These are phyloP conservation scores for Xenops minutus DNA, from an alignment of 2,797 vertebrate species.

Conservation along the genomic window DNA sequence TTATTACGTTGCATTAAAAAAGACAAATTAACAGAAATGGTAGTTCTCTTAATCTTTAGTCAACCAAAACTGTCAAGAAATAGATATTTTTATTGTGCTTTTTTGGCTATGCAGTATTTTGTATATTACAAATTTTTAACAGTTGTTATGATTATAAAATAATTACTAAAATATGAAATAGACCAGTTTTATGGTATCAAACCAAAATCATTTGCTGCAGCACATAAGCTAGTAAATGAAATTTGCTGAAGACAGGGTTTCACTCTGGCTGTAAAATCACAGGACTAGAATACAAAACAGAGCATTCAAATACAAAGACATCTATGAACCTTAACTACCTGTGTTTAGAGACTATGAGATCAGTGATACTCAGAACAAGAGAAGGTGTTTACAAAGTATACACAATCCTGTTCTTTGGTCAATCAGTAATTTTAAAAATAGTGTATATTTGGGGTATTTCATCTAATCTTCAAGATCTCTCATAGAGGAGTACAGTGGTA, in stretches of 20 bases:
- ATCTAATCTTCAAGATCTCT: not conserved
- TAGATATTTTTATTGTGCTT: not conserved
- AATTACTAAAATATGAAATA: not conserved
- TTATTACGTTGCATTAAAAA: not conserved
- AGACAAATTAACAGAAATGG: not conserved
- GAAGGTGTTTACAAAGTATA: not conserved
- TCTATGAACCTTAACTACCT: not conserved
- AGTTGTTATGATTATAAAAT: not conserved
- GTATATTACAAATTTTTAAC: not conserved
- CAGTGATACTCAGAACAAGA: not conserved
- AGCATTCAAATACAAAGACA: not conserved
- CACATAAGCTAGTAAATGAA: not conserved
- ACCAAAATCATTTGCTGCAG: conserved; percentile 7
- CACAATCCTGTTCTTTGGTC: not conserved
- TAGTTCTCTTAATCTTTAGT: not conserved
- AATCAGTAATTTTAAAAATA: not conserved
- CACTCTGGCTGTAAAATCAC: not conserved
- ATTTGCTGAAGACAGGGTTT: conserved; percentile 14
- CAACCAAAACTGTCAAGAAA: not conserved
- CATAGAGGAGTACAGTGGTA: not conserved
- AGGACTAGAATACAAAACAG: not conserved
- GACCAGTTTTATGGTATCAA: not conserved
- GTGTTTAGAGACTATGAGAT: not conserved
- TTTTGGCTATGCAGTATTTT: not conserved
- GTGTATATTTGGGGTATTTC: not conserved